Evolutionary conservation across 2,888 invertebrate species (phyloP), one percentile per base, ranked within the genome.

Genomic region (Patella caerulea): DNA sequence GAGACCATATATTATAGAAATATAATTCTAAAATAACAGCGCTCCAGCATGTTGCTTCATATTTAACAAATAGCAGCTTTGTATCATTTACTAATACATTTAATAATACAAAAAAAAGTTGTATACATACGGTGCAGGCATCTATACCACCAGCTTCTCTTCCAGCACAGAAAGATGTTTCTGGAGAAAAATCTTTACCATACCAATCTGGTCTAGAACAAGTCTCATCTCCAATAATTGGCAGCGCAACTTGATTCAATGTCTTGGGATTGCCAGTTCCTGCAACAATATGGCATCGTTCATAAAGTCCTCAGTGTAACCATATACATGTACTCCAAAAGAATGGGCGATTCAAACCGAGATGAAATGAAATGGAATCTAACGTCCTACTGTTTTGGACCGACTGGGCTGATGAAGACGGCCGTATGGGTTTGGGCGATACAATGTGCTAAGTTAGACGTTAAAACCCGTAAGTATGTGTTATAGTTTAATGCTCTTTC

Each of bases 91-190:
- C 9, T 72, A 34, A 11, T 2, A 19, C 9, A 45, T 14, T 45
- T 17, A 15, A 29, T 17, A 54, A 74, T 34, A 19, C n/a, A 34
- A 14, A 45, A 45, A 45, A 9, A 0, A 5, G 9, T 4, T 45
- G 1, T 29, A 7, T 56, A 78, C 86, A 75, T 80, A 89, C 96
- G 88, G 95, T 95, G 85, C 96, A 96, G 15, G 96, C 94, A 90
- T 96, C 96, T 0, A 94, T 93, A 34, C 95, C 95, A 76, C 95
- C 96, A 81, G 94, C 94, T 80, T 95, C 92, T 86, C 93, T 94
- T 5, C 96, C 96, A 29, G 96, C 96, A 91, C 96, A 96, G 85
- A 96, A 93, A 94, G 96, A 96, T 14, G 95, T 95, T 9, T 94
- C 93, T 0, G 94, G 79, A 9, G 83, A 78, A 78, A 87, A 88